Conservation (phyloP, 2,888 invertebrate genomes). For the Eulithis prunata region DNA sequence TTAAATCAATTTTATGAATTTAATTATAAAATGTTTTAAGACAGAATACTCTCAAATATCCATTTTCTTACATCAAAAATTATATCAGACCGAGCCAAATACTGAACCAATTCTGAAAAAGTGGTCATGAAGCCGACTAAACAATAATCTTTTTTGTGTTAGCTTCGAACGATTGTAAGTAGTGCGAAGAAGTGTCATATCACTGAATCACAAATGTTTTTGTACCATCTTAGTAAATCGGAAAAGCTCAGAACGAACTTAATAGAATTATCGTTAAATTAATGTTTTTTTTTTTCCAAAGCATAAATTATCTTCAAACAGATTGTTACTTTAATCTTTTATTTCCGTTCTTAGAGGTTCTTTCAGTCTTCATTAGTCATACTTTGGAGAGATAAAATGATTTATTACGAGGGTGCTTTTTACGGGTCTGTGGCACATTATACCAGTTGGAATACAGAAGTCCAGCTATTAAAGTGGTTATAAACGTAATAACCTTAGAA, state of each 20-base stretch:
- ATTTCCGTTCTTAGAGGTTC: constrained; percentile 59
- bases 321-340: constrained; percentile 69
- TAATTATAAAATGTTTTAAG: no score
- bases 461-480: neutral
- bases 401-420: constrained; percentile 65
- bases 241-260: constrained; percentile 34
- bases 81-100: no score
- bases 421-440: constrained; percentile 29
- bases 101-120: no score
- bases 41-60: no score
- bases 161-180: no score
- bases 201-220: constrained; percentile 33
- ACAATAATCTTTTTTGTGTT: no score
- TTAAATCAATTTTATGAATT: no score
- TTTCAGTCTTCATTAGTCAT: constrained; percentile 71
- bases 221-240: constrained; percentile 24
- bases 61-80: no score
- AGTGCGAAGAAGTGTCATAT: neutral
- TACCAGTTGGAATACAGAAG: constrained; percentile 1
- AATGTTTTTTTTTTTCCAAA: constrained; percentile 36
- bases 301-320: constrained; percentile 56
- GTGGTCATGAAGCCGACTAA: no score
- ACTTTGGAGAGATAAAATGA: constrained; percentile 73
- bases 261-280: constrained; percentile 38
- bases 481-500: neutral